Base-by-base conservation (phyloP, 2,888 invertebrate species). In the Suillia variegata region DNA sequence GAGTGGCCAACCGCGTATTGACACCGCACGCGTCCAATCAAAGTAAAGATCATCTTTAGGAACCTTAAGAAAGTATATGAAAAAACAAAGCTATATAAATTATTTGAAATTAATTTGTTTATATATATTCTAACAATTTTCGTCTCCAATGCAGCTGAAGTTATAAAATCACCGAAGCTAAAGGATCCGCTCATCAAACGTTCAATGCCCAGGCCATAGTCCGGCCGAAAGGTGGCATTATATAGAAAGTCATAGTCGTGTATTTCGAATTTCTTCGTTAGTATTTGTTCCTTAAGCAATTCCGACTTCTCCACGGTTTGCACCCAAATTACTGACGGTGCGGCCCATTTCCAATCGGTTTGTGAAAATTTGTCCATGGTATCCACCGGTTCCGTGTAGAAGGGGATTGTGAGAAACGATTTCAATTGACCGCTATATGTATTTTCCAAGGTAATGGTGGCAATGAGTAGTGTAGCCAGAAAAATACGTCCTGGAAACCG, bases 351-450 rank as follows among this genome's bases (percentile, higher is more conserved):
- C 76, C 80, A 80, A 13, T 65, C 57, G 2, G 69, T 67, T 2
- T 67, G 47, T 0, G 80, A 71, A 70, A 79, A 81, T 61, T 80
- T 80, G 0, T 65, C 63, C 2, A 76, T 71, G 1, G 74, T 78
- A 51, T 81, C 79, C 20, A 80, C 72, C 0, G 79, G 78, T 3
- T 75, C 71, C 0, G 65, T 71, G 52, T 74, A 79, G 1, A 76
- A 59, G 1, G 81, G 81, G 21, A 79, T 69, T 0, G 81, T 80
- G 2, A 81, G 64, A 54, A 80, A 50, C 0, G 80, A 80, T 65
- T 81, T 81, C 1, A 81, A 56, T 51, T 79, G 77, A 0, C 81
- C 80, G 58, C 80, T 79, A 62, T 81, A 81, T 6, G 75, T 78
- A 57, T 80, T 79, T 63, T 81, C 80, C 65, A 81, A 57, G 0